Evolutionary conservation across 2,113 vertebrate genomes (phyloP).

Genomic region (Gobius niger): DNA sequence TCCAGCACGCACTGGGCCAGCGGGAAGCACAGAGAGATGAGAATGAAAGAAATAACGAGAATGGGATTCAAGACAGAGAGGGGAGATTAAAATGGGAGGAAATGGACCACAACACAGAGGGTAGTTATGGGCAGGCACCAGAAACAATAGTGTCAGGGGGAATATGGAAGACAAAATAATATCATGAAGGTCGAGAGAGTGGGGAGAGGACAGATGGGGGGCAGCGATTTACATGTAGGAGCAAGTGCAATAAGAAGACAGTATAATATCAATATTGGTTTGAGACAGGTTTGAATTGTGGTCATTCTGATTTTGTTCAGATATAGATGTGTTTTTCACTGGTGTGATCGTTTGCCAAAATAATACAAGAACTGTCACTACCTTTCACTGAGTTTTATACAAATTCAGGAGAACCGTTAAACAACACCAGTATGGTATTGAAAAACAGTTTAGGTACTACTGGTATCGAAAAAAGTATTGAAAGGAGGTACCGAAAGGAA

Average conservation of each 20-base stretch:
- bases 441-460: no score
- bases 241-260: conserved; percentile 19
- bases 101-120: conserved; percentile 17
- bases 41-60: conserved; percentile 25
- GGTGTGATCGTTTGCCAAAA: no score
- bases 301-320: neutral
- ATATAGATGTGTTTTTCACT: no score
- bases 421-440: no score
- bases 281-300: neutral
- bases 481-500: no score
- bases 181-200: conserved; percentile 14
- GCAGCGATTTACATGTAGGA: conserved; percentile 30
- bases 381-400: no score
- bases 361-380: no score
- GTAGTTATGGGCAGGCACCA: conserved; percentile 23
- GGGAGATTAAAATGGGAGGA: conserved; percentile 22
- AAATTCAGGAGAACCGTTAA: no score
- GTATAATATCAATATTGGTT: conserved; percentile 2
- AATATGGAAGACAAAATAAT: conserved; percentile 32
- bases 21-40: conserved; percentile 53
- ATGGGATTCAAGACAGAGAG: conserved; percentile 16
- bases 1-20: conserved; percentile 91
- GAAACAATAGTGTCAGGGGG: conserved; percentile 6
- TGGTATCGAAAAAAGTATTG: no score
- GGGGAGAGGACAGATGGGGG: conserved; percentile 9